Base-by-base conservation (phyloP, 2,113 vertebrate species). In the Mustelus asterias region DNA sequence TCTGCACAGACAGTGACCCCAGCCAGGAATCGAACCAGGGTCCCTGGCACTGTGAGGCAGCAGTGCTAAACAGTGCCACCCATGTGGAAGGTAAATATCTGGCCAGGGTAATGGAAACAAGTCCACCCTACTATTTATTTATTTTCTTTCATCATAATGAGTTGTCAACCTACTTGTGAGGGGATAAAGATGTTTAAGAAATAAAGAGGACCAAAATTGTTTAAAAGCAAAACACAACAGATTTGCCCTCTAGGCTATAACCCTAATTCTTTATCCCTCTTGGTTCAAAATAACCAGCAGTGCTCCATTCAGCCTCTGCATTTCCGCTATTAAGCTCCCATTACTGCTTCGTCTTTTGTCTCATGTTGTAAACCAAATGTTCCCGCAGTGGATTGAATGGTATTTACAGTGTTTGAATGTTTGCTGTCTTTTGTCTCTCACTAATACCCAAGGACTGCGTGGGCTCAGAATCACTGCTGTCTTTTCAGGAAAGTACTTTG, bases 361-460 rank as follows among this genome's bases (percentile, higher is more conserved):
- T n/a, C 89, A 92, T 33, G 65, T 63, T 92, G 89, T 65, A 37
- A 37, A 63, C 33, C 60, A 37, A 92, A 92, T 92, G 89, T 92
- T 65, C 89, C 89, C 8, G 89, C 33, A 92, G 58, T 92, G 60
- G 16, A 65, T 92, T 92, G n/a, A 92, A 65, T 92, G 60, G 60
- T 63, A 65, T 65, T 37, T n/a, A 60, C 89, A 65, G 58, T 41
- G 60, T 37, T 92, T 92, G 60, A 65, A 92, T 92, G 33, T 65
- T 92, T 92, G 33, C 89, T 92, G 89, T 22, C 89, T 92, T 65
- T 92, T 92, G 60, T 92, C 60, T 65, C 89, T 92, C 60, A 65
- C 14, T 65, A 65, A 37, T 37, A 33, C 33, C 63, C 29, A n/a
- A 92, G 14, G 33, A 92, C 60, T 63, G 60, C 20, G 89, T 92